Evolutionary conservation across 23 tunicate genomes (phyloP), one percentile per base, ranked within the genome.

Genomic region (Oikopleura dioica): DNA sequence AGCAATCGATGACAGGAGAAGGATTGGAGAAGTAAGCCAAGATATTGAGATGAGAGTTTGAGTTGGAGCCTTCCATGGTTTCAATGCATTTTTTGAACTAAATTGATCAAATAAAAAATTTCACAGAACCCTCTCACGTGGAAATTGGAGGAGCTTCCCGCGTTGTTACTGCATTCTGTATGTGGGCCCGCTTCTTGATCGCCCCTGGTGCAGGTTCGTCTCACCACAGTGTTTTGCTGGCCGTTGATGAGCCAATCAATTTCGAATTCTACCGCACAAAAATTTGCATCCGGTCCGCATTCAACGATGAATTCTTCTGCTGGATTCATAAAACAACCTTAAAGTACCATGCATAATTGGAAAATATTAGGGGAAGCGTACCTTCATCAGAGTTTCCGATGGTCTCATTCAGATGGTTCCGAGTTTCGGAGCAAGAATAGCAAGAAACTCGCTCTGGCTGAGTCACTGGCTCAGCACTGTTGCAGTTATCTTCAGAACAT

Each of bases 401-500:
- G 26, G 72, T 12, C 33, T 63, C 30, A 28, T 63, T 63, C 30
- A 63, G 29, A 63, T 63, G 72, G 33, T 63, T 63, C 72, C 72
- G 26, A 28, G 72, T 63, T 63, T 63, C 72, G 16, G 16, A 31
- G 26, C 72, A 63, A 31, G 33, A 2, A 28, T 12, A 63, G 26
- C 72, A 63, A 2, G 16, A 12, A 4, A 63, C 4, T 24, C 30
- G 72, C 26, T 63, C 72, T 21, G 72, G 30, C 29, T 12, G 26
- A 28, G 26, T 31, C 4, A 12, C 72, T 63, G 72, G 72, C 26
- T 63, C 32, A 2, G 16, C 26, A 28, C 26, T 63, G 33, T 63
- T 63, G 72, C 72, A 63, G 72, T 63, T 63, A 28, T 63, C 33
- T 12, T 63, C 72, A 63, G 72, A 12, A 63, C 72, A 63, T 2